Evolutionary conservation across 1,140 invertebrate genomes (phyloP).

Genomic region (Danaus plexippus): DNA sequence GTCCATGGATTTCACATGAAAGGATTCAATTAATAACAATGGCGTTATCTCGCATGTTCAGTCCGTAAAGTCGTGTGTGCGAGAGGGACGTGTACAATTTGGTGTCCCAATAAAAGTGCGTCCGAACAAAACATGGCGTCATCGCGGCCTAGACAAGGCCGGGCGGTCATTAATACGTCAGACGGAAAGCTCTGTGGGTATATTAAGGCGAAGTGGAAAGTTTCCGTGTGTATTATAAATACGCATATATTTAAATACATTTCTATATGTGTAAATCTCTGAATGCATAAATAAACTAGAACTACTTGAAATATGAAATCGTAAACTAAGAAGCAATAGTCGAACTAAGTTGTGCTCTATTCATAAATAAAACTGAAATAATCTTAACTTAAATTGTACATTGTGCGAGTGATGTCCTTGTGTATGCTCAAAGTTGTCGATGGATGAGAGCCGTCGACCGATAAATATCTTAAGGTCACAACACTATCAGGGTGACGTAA

Average conservation of each 20-base stretch:
- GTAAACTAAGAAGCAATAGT: too few species aligned
- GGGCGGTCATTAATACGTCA: constrained; percentile 64
- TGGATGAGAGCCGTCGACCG: constrained; percentile 57
- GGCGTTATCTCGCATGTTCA: constrained; percentile 30
- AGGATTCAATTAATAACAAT: not conserved
- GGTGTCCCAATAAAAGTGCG: constrained; percentile 56
- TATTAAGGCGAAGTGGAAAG: constrained; percentile 11
- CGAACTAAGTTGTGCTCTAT: too few species aligned
- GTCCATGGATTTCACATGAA: not conserved
- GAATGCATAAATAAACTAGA: too few species aligned
- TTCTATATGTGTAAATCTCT: too few species aligned
- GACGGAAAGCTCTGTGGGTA: constrained; percentile 44
- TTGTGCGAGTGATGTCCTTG: constrained; percentile 49
- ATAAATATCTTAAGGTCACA: constrained; percentile 68
- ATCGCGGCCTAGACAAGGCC: constrained; percentile 69
- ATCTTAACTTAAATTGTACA: too few species aligned
- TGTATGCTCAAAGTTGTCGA: constrained; percentile 43
- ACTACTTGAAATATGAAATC: too few species aligned
- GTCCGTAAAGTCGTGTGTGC: constrained; percentile 24
- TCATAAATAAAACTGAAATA: too few species aligned
- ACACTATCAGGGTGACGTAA: constrained; percentile 57
- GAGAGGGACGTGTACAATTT: constrained; percentile 40
- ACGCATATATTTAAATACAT: too few species aligned
- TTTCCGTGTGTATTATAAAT: constrained; percentile 4
- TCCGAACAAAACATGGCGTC: constrained; percentile 62